phyloP scores from a whole-genome alignment of 2,113 vertebrate genomes.

The Dinomys branickii region DNA sequence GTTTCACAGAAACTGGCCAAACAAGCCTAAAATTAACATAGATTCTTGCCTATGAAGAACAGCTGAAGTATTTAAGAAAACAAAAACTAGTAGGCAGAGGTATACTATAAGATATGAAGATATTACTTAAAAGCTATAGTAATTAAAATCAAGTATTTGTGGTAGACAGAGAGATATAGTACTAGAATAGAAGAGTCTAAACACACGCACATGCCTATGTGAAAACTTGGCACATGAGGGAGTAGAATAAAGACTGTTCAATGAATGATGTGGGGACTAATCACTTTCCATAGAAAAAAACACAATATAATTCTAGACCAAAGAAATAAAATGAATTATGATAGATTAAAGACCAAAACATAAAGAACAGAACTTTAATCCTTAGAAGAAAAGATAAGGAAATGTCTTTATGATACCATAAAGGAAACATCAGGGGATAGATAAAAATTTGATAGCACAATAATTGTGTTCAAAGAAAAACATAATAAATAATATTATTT shows the following conservation, averaged over 20 bases:
- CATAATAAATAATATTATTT: neutral
- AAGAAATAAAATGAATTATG: neutral
- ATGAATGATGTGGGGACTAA: neutral
- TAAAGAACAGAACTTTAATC: neutral
- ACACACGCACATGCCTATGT: neutral
- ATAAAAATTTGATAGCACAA: neutral
- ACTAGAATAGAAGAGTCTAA: neutral
- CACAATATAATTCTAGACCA: neutral
- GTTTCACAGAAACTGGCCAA: neutral
- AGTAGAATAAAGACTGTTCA: neutral
- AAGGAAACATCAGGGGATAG: neutral
- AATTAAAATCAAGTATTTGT: conserved; percentile 1
- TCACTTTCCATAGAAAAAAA: neutral
- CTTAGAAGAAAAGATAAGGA: neutral
- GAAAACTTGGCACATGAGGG: neutral
- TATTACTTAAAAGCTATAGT: neutral
- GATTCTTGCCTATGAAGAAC: neutral
- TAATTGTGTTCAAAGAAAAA: neutral
- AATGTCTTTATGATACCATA: neutral
- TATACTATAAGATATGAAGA: neutral
- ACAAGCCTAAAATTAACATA: neutral
- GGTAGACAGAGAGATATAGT: neutral
- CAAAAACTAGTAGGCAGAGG: neutral
- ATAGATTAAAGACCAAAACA: neutral
- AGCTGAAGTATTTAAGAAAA: neutral